Conservation (phyloP, 1,140 invertebrate genomes). For the Brachionus paranguensis region DNA sequence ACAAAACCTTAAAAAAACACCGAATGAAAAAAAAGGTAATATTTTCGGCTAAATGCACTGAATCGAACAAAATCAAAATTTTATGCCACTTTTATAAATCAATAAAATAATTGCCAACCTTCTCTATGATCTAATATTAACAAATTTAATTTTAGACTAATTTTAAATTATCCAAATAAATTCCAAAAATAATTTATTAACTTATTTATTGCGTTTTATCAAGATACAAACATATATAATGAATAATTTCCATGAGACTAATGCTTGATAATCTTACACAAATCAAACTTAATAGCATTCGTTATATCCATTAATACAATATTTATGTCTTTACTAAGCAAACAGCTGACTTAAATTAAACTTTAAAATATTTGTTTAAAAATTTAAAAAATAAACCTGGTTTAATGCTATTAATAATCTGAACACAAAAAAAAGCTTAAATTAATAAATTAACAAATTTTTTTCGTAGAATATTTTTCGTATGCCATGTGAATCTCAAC, state of each 20-base stretch:
- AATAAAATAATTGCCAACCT: background rate
- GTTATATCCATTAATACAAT: background rate
- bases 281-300: background rate
- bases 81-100: background rate
- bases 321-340: background rate
- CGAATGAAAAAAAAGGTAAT: background rate
- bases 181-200: background rate
- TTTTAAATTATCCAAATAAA: background rate
- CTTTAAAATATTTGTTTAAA: background rate
- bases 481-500: background rate
- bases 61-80: background rate
- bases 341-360: background rate
- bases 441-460: background rate
- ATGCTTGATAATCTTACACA: background rate
- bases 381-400: background rate
- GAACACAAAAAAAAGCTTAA: background rate
- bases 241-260: background rate
- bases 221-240: background rate
- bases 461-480: background rate
- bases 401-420: background rate
- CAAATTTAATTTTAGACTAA: background rate
- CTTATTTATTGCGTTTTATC: background rate
- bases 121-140: background rate
- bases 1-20: background rate
- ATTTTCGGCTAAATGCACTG: background rate